phyloP scores from a whole-genome alignment of 2,113 vertebrate species.

The Paramormyrops kingsleyae region DNA sequence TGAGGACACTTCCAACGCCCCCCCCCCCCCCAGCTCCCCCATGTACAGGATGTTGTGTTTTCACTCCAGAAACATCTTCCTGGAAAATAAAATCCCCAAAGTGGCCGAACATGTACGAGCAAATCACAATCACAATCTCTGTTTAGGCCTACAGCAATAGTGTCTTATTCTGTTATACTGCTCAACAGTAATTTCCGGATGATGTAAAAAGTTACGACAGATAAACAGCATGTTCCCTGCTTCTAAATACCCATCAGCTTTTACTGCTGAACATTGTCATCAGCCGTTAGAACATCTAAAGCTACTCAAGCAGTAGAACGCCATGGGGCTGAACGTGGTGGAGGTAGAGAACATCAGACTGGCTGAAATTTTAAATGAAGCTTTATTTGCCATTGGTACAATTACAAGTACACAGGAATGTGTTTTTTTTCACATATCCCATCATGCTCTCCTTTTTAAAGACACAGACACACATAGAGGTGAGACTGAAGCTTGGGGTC shows the following conservation, averaged over 20 bases:
- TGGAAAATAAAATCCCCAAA: not conserved
- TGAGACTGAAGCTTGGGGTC: not conserved
- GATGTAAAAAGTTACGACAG: not conserved
- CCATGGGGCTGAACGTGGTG: not conserved
- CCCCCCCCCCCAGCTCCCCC: too few species aligned
- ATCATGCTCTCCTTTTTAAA: not conserved
- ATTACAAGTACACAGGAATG: not conserved
- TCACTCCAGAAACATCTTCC: not conserved
- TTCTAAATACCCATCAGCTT: not conserved
- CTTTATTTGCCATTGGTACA: not conserved
- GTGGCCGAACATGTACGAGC: not conserved
- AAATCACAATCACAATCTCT: not conserved
- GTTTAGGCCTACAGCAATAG: not conserved
- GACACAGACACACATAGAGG: not conserved
- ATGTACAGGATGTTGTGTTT: not conserved
- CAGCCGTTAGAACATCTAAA: not conserved
- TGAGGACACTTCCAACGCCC: not conserved
- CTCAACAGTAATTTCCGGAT: not conserved
- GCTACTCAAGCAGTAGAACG: not conserved
- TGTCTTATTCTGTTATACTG: not conserved
- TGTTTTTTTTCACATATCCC: not conserved
- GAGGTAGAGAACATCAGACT: not conserved
- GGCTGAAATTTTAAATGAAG: not conserved
- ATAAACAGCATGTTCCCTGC: not conserved
- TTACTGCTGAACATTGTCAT: not conserved